phyloP scores from a whole-genome alignment of 2,888 invertebrate species.

The Diarsia brunnea region DNA sequence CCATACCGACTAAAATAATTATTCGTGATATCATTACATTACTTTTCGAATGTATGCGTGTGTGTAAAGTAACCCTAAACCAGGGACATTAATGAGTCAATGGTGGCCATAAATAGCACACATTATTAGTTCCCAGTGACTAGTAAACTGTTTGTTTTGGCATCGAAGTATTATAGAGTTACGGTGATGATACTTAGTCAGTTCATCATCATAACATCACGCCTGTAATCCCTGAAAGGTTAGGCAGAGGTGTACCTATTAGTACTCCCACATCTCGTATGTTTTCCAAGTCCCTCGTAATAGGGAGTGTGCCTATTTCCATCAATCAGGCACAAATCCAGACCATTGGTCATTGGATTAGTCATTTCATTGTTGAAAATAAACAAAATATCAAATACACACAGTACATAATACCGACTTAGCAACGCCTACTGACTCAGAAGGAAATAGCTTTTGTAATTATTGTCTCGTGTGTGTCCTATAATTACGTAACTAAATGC shows the following conservation, averaged over 20 bases:
- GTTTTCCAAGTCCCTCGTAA: too few species aligned
- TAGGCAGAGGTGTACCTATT: too few species aligned
- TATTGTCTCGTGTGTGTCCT: constrained; percentile 24
- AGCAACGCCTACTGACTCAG: constrained; percentile 40
- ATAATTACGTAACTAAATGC: constrained; percentile 49
- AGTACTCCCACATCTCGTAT: too few species aligned
- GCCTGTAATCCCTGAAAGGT: too few species aligned
- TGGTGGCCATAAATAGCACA: constrained; percentile 72
- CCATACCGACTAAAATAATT: constrained; percentile 77
- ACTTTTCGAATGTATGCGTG: constrained; percentile 76
- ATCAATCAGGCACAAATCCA: too few species aligned
- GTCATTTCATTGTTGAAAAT: constrained; percentile 61
- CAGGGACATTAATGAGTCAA: constrained; percentile 76
- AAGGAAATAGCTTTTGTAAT: constrained; percentile 49
- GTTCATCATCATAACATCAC: constrained; percentile 21
- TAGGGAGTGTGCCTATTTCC: too few species aligned
- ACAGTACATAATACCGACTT: background rate
- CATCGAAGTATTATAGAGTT: constrained; percentile 66
- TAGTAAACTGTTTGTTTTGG: constrained; percentile 71
- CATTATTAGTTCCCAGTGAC: constrained; percentile 68
- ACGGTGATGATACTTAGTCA: constrained; percentile 56
- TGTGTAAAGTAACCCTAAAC: constrained; percentile 79
- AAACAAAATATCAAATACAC: constrained; percentile 56
- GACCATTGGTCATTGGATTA: background rate
- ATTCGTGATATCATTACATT: constrained; percentile 82